Evolutionary conservation across 2,797 vertebrate genomes (phyloP), one percentile per base, ranked within the genome.

Genomic region (Rhinophrynus dorsalis): DNA sequence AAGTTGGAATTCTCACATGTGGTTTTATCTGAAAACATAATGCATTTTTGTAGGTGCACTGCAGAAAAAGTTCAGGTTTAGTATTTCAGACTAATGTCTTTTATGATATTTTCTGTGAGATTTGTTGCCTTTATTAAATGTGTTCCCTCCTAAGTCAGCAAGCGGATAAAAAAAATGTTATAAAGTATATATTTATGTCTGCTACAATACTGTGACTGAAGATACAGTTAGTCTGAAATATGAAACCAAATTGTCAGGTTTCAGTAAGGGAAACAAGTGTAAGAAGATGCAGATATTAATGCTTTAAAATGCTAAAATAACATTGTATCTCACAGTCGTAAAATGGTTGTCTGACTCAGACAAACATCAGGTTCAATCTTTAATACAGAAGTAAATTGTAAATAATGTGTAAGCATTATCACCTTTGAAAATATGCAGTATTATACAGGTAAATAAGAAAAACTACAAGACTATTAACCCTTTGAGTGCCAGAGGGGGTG

Each of bases 81-180:
- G 10, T 59, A 60, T 29, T 68, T 51, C 33, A 38, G 45, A 68
- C n/a, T 59, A 68, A 68, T 68, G 37, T 68, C 55, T 59, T 68
- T 48, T 50, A 68, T 59, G 44, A 38, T 59, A 60, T 30, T 60
- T 68, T 60, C 26, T 15, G 13, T 42, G 47, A 51, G 66, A 68
- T 68, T 68, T 68, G 55, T 40, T 51, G 66, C 56, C 33, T 57
- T 68, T 59, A 68, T 68, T 68, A 68, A 68, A 52, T 51, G 56
- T 59, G 56, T 60, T 68, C 56, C 65, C 45, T 51, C 33, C 24
- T 59, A 51, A 60, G 55, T 20, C 23, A 68, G 17, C 24, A n/a
- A 42, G 64, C 30, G 59, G 20, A 68, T 59, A 68, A 50, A 68
- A 68, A 50, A 68, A 51, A 40, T 59, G 42, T 37, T 68, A 50